Conservation (phyloP, 2,797 vertebrate genomes). For the Phoebastria nigripes region DNA sequence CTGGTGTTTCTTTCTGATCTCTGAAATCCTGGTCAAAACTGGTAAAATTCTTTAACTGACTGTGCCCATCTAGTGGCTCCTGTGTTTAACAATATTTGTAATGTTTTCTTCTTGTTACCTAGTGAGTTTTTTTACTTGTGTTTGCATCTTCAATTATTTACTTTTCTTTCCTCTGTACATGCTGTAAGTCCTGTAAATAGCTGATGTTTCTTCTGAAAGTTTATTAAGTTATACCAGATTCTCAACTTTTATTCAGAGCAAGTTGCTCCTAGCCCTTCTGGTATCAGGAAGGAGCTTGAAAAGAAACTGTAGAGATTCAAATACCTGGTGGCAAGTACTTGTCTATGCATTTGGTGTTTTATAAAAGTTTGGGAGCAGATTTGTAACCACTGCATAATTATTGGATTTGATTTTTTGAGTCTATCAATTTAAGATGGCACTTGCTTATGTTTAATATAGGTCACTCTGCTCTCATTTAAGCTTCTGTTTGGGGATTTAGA, state of each 20-base stretch:
- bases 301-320: not conserved
- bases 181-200: not conserved
- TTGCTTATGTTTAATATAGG: not conserved
- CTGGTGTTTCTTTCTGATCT: not conserved
- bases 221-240: not conserved
- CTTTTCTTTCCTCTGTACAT: not conserved
- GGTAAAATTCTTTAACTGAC: not conserved
- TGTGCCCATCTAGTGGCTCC: not conserved
- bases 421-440: not conserved
- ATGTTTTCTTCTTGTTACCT: not conserved
- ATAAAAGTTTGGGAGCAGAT: not conserved
- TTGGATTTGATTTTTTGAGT: not conserved
- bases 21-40: not conserved
- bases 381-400: not conserved
- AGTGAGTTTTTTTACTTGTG: not conserved
- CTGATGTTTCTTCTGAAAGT: not conserved
- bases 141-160: not conserved
- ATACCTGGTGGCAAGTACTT: not conserved
- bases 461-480: not conserved
- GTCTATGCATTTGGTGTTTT: not conserved
- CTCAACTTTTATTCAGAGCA: not conserved
- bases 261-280: not conserved
- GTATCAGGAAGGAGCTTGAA: not conserved
- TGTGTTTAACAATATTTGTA: not conserved
- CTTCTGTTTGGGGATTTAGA: not conserved